A percentile compares a stretch with the other conserved stretches of the same genome.
These are phyloP conservation scores for Metopolophium dirhodum DNA, from an alignment of 1,140 invertebrate species.

Conservation along the genomic window DNA sequence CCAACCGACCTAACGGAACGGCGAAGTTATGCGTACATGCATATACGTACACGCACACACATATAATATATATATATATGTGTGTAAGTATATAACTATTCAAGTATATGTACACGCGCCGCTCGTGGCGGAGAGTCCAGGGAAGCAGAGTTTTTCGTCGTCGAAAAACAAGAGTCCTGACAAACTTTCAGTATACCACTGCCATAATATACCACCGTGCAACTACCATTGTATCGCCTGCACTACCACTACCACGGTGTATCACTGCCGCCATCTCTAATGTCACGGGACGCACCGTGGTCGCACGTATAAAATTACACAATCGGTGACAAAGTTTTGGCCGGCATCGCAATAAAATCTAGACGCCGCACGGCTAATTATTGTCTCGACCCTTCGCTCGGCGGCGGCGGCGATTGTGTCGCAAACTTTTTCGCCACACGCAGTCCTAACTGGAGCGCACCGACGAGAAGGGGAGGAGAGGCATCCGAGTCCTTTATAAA, in stretches of 20 bases:
- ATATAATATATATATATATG: not conserved
- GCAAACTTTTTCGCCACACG: slow-evolving; percentile 25
- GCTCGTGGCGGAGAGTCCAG: not conserved
- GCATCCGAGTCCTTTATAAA: slow-evolving; percentile 26
- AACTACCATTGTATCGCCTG: too few species aligned
- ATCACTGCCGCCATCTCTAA: not conserved
- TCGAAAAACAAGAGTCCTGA: not conserved
- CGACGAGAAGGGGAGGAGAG: not conserved
- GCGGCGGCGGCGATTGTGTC: not conserved
- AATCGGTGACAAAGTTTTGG: slow-evolving; percentile 37
- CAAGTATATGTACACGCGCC: too few species aligned
- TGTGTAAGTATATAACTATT: too few species aligned
- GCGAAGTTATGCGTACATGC: not conserved
- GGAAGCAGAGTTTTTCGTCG: not conserved
- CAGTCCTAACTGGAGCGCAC: not conserved
- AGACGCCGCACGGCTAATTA: slow-evolving; percentile 46
- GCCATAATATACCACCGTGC: not conserved
- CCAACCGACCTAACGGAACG: not conserved
- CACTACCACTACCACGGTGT: too few species aligned
- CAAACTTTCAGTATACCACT: not conserved
- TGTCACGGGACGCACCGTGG: not conserved
- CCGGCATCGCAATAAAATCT: slow-evolving; percentile 33
- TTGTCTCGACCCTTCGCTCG: slow-evolving; percentile 25
- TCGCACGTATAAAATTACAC: slow-evolving; percentile 32
- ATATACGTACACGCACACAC: not conserved